Conservation (phyloP, 2,888 invertebrate species). For the Spialia ferax region DNA sequence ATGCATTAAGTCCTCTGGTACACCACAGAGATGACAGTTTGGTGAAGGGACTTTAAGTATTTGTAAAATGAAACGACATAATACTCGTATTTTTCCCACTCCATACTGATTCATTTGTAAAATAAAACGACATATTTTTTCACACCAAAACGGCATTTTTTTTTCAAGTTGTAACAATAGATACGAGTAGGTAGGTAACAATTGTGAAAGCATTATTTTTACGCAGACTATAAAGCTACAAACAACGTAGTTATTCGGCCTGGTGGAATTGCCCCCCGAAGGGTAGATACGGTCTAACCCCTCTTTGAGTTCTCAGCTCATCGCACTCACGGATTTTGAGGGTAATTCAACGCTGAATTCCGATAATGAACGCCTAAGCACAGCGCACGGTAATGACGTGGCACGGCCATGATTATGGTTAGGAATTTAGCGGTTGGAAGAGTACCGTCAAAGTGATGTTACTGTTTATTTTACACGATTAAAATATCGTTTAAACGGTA, state of each 20-base stretch:
- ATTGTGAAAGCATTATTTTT: background rate
- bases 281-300: constrained; percentile 13
- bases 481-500: background rate
- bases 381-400: constrained; percentile 33
- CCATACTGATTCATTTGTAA: no score
- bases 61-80: no score
- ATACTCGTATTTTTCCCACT: no score
- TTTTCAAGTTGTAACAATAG: no score
- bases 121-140: no score
- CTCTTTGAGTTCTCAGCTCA: constrained; percentile 62
- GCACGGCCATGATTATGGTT: constrained; percentile 22
- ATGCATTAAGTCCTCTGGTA: no score
- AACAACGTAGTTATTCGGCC: constrained; percentile 19
- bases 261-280: constrained; percentile 25
- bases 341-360: constrained; percentile 48
- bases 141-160: no score
- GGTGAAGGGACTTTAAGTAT: no score
- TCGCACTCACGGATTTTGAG: constrained; percentile 56
- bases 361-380: constrained; percentile 35
- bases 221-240: background rate
- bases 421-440: constrained; percentile 16
- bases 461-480: background rate
- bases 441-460: background rate
- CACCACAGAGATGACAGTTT: no score
- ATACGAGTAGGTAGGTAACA: background rate